Percentiles rank a stretch among this genome's conserved stretches.
These are phyloP conservation scores for Capra hircus DNA, from an alignment of 2,113 vertebrate genomes.

Conservation along the genomic window DNA sequence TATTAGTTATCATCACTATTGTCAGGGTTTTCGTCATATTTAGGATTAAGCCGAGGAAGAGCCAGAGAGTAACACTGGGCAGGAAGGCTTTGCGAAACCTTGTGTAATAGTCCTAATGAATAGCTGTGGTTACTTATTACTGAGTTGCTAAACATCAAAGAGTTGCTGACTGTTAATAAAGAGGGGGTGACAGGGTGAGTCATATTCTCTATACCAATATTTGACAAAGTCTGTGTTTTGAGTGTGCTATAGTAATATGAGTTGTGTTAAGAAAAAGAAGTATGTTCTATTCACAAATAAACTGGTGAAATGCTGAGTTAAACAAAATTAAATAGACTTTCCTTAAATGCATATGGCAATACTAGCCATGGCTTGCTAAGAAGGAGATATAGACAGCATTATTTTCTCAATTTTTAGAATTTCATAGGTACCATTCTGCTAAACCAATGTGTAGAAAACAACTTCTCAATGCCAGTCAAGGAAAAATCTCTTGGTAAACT, in stretches of 20 bases:
- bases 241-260: background rate
- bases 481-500: background rate
- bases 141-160: background rate
- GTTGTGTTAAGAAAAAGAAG: background rate
- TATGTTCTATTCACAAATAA: background rate
- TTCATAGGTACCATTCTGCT: background rate
- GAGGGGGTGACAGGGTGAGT: background rate
- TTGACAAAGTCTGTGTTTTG: background rate
- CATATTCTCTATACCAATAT: background rate
- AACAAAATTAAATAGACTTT: background rate
- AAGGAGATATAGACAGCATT: background rate
- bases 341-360: background rate
- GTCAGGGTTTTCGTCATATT: background rate
- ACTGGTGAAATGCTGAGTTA: background rate
- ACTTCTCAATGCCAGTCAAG: background rate
- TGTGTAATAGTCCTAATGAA: background rate
- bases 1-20: background rate
- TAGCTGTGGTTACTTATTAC: background rate
- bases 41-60: background rate
- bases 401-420: background rate
- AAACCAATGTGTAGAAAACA: background rate
- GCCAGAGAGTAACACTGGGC: background rate
- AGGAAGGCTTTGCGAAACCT: background rate
- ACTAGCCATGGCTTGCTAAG: background rate
- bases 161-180: background rate